Percentiles rank a stretch among this genome's conserved stretches.
Conservation (phyloP, 2,888 invertebrate species). For the Drosophila silvestris region DNA sequence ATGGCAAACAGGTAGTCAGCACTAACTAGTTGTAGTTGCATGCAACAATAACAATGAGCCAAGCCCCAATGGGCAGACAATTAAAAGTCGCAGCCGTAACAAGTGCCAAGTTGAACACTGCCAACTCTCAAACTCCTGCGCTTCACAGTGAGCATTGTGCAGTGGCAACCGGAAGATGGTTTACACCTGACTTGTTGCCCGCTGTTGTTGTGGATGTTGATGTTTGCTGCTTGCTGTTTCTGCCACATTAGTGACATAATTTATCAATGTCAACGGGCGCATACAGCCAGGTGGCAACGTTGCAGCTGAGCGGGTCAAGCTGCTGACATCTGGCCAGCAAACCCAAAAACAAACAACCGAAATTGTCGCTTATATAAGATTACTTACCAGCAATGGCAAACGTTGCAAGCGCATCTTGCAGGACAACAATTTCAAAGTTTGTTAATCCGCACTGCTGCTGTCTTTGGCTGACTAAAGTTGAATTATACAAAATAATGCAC, state of each 20-base stretch:
- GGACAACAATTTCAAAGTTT: slow-evolving; percentile 21
- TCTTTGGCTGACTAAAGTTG: background rate
- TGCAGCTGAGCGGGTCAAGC: slow-evolving; percentile 56
- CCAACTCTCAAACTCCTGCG: slow-evolving; percentile 25
- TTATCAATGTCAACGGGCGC: slow-evolving; percentile 70
- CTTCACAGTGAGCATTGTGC: slow-evolving; percentile 39
- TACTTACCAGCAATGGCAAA: slow-evolving; percentile 79
- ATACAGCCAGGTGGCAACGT: slow-evolving; percentile 19
- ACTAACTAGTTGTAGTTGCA: slow-evolving; percentile 54
- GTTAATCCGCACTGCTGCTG: slow-evolving; percentile 50
- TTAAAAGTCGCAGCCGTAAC: slow-evolving; percentile 61
- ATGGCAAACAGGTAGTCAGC: slow-evolving; percentile 12
- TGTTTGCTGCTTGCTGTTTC: slow-evolving; percentile 8
- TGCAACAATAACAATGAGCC: slow-evolving; percentile 34
- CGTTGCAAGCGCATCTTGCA: slow-evolving; percentile 74
- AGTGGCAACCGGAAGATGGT: slow-evolving; percentile 74
- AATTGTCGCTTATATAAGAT: slow-evolving; percentile 8
- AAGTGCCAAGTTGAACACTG: slow-evolving; percentile 70
- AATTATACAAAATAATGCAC: slow-evolving; percentile 24
- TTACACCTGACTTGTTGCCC: slow-evolving; percentile 65
- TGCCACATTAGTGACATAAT: slow-evolving; percentile 66
- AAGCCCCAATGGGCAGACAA: slow-evolving; percentile 48
- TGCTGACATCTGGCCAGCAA: slow-evolving; percentile 28
- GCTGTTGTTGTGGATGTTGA: slow-evolving; percentile 15
- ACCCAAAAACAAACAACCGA: background rate